Base-by-base conservation (phyloP, 2,888 invertebrate species). In the Lacanobia oleracea region DNA sequence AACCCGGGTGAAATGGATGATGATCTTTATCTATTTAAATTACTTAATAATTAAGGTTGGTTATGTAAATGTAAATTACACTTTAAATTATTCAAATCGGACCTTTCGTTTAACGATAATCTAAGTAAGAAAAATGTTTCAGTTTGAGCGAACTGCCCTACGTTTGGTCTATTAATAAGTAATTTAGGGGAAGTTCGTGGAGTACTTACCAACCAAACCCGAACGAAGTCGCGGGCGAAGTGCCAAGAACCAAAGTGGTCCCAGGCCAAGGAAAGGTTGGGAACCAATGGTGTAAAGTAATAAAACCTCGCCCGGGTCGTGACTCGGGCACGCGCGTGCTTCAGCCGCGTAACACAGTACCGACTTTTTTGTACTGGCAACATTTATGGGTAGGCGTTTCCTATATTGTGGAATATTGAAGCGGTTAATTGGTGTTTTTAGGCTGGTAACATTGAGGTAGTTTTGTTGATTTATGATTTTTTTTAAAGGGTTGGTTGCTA, bases 291-390 rank as follows among this genome's bases (percentile, higher is more conserved):
- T 82, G 83, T 76, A 79, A 70, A 70, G 83, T 79, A 80, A 82
- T 82, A 80, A 82, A 82, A 83, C 71, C 66, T 43, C 67, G 69
- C 48, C 54, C 66, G 50, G 77, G 75, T 85, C 85, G 85, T 85
- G 85, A 85, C 81, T 81, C 61, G 59, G 75, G 86, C 85, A 85
- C 85, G 85, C 86, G 84, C 79, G 33, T 65, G 71, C 60, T 62
- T 62, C 59, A 67, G 45, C 54, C 67, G 86, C 85, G 85, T 85
- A 85, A 85, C 83, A 85, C 86, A 60, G 85, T 82, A 76, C 86
- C 73, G 70, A 73, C 68, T 72, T 82, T 83, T 85, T 83, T 82
- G 72, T 77, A 75, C 77, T 61, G 72, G 75, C 75, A 68, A 78
- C 77, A 57, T 83, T 81, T 81, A 78, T 79, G 77, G 65, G 76